Evolutionary conservation across 2,113 vertebrate species (phyloP).

Genomic region (Carassius auratus): DNA sequence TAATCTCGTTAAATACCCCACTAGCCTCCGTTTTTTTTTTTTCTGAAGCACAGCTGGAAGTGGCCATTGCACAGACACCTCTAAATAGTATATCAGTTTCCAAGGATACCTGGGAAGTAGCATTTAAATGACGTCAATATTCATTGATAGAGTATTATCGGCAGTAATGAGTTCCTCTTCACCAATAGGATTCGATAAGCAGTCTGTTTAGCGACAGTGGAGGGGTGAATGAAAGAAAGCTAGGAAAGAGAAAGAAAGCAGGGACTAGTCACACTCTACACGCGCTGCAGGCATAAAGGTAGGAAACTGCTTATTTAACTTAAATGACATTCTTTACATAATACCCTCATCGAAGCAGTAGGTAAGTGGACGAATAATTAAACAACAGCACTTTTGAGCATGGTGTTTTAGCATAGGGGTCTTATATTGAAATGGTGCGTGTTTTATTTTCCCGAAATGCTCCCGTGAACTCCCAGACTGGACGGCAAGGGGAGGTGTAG

Average conservation of each 20-base stretch:
- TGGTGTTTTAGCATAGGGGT: neutral
- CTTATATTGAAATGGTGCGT: neutral
- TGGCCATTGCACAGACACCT: slow-evolving; percentile 58
- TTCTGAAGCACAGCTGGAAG: slow-evolving; percentile 45
- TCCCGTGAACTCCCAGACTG: slow-evolving; percentile 36
- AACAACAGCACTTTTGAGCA: neutral
- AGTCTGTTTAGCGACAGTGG: slow-evolving; percentile 61
- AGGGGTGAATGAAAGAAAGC: slow-evolving; percentile 63
- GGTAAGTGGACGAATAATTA: neutral
- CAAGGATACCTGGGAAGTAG: slow-evolving; percentile 63
- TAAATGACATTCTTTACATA: neutral
- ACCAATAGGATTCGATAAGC: slow-evolving; percentile 62
- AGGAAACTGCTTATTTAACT: slow-evolving; percentile 46
- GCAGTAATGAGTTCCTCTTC: slow-evolving; percentile 64
- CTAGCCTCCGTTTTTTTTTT: slow-evolving; percentile 4
- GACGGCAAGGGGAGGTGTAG: slow-evolving; percentile 48
- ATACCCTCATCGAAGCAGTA: neutral
- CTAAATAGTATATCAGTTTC: slow-evolving; percentile 64
- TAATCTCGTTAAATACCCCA: neutral
- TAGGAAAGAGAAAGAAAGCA: slow-evolving; percentile 45
- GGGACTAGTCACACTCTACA: slow-evolving; percentile 22
- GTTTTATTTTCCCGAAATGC: neutral
- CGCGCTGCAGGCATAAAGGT: slow-evolving; percentile 50
- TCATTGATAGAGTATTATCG: slow-evolving; percentile 70
- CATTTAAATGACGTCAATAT: slow-evolving; percentile 59